phyloP scores from a whole-genome alignment of 2,113 vertebrate species.

The Falco punctatus region DNA sequence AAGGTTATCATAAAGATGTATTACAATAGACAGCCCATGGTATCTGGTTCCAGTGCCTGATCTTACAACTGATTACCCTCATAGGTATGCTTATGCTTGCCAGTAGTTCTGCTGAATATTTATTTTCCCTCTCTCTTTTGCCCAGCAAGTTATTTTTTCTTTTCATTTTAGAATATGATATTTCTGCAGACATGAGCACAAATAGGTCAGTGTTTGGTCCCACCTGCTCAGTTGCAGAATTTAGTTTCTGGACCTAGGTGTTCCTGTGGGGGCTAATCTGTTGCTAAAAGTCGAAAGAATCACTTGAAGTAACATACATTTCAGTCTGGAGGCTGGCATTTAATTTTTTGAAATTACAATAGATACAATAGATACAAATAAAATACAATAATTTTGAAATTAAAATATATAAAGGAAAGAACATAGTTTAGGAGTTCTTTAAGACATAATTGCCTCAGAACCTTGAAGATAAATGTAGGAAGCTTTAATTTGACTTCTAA shows the following conservation, averaged over 20 bases:
- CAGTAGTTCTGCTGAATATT: neutral
- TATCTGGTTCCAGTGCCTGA: neutral
- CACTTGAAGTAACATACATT: neutral
- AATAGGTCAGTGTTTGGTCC: neutral
- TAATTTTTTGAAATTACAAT: neutral
- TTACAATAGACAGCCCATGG: neutral
- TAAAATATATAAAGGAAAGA: neutral
- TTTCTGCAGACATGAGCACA: neutral
- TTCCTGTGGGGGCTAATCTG: neutral
- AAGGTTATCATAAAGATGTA: neutral
- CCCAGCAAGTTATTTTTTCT: neutral
- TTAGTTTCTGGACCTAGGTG: neutral
- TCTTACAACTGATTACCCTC: neutral
- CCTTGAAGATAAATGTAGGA: neutral
- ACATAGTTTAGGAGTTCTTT: neutral
- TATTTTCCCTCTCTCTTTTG: neutral
- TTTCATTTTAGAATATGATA: neutral
- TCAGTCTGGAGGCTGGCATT: neutral
- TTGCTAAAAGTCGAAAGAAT: neutral
- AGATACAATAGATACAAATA: neutral
- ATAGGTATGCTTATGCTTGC: neutral
- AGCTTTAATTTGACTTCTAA: neutral
- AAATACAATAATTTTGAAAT: neutral
- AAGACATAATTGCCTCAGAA: neutral
- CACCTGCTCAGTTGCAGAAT: neutral